Evolutionary conservation across 92 coral and sea anemone genomes (phyloP), one percentile per base, ranked within the genome.

Genomic region (Paramuricea clavata): DNA sequence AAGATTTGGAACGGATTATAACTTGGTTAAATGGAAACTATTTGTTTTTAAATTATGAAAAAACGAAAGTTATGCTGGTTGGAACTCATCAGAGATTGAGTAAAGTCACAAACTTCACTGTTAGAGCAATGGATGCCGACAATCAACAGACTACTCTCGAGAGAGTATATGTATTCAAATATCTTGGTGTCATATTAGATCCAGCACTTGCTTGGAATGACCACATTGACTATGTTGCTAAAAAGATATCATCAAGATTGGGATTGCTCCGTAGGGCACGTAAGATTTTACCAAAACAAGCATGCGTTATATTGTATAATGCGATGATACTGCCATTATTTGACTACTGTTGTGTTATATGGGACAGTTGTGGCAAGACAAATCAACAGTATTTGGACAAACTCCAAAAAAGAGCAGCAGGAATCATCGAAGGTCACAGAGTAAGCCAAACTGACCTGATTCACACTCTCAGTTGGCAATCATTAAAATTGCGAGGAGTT

Each of bases 171-270:
- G 36, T 80, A 42, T 86, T 90, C 49, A 90, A 90, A 36, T 90
- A 87, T 34, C 83, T 87, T 22, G 90, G 93, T 0, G 87, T 81
- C 13, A 62, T 90, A 49, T 64, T 86, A n/a, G 93, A 90, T 31
- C 85, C 90, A 74, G 52, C 77, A 59, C 90, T 90, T 6, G 4
- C 87, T 19, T 86, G 81, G 78, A 83, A 85, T 22, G 86, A 78
- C 11, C 54, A 89, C n/a, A n/a, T n/a, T n/a, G n/a, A n/a, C n/a
- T n/a, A n/a, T n/a, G n/a, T n/a, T n/a, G n/a, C n/a, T n/a, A 77
- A 61, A 4, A 89, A 85, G 47, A 81, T 81, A 35, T 71, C 87
- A 50, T 39, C 80, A 31, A 68, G 81, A 17, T 69, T 90, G 32
- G 87, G 90, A 17, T 74, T 88, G 91, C 64, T 83, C 0, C 72